Percentiles rank a stretch among this genome's conserved stretches.
Conservation (phyloP, 2,113 vertebrate genomes). For the Ctenodactylus gundi region DNA sequence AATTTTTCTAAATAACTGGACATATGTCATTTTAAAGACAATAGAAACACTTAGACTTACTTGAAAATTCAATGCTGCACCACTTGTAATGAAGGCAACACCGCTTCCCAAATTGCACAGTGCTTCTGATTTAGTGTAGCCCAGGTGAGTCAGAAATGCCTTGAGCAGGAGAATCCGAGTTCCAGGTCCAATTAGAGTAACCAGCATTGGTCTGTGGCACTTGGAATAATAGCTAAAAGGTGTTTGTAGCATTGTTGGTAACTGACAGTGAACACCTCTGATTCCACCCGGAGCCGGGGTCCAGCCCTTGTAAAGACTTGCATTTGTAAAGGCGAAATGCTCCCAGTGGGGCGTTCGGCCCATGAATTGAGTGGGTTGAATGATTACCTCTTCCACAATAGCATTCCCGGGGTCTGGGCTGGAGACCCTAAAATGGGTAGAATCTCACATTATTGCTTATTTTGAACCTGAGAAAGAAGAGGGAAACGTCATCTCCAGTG, state of each 20-base stretch:
- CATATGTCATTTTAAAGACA: slow-evolving; percentile 83
- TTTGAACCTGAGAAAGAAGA: neutral
- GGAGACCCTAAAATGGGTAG: neutral
- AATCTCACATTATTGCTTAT: neutral
- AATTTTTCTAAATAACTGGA: slow-evolving; percentile 85
- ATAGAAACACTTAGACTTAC: slow-evolving; percentile 84
- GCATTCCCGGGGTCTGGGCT: neutral
- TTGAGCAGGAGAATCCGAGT: neutral
- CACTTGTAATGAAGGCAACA: slow-evolving; percentile 85
- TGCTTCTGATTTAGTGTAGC: slow-evolving; percentile 80
- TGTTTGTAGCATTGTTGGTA: neutral
- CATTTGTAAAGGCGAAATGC: neutral
- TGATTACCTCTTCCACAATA: neutral
- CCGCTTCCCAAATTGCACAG: slow-evolving; percentile 81
- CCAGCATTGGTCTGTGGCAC: neutral
- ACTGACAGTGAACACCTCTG: neutral
- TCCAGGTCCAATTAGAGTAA: neutral
- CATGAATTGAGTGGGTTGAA: neutral
- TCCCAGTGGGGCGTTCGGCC: neutral
- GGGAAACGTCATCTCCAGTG: neutral
- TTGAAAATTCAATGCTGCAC: slow-evolving; percentile 89
- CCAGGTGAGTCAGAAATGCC: slow-evolving; percentile 6
- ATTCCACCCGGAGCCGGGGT: no score
- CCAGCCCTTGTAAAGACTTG: neutral
- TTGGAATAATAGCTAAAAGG: neutral